Percentiles rank a stretch among this genome's conserved stretches.
Evolutionary conservation across 2,888 invertebrate species (phyloP).

Genomic region (Drosophila quinaria): DNA sequence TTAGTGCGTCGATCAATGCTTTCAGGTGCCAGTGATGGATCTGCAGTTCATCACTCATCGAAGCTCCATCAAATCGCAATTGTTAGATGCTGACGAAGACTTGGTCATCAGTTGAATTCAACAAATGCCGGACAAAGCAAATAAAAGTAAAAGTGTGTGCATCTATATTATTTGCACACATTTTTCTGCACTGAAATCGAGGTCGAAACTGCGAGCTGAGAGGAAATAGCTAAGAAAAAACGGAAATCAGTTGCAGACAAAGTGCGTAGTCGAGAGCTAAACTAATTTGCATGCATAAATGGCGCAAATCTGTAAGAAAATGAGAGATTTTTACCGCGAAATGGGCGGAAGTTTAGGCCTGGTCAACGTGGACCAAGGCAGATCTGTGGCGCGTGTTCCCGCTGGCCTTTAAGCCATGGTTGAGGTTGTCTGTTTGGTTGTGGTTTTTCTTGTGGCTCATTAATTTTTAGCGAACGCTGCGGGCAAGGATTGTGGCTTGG

Average conservation of each 20-base stretch:
- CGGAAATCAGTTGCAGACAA: slow-evolving; percentile 51
- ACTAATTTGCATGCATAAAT: slow-evolving; percentile 73
- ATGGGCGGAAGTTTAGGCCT: slow-evolving; percentile 60
- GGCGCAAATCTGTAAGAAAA: slow-evolving; percentile 78
- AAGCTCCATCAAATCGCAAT: slow-evolving; percentile 26
- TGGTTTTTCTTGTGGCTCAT: slow-evolving; percentile 49
- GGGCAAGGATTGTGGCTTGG: slow-evolving; percentile 67
- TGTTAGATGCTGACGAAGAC: neutral
- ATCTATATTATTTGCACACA: slow-evolving; percentile 23
- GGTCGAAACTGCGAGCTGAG: slow-evolving; percentile 19
- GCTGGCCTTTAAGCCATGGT: slow-evolving; percentile 46
- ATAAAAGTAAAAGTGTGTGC: slow-evolving; percentile 29
- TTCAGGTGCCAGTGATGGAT: slow-evolving; percentile 34
- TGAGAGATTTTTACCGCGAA: slow-evolving; percentile 63
- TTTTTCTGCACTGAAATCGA: slow-evolving; percentile 22
- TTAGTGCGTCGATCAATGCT: slow-evolving; percentile 32
- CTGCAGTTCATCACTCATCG: slow-evolving; percentile 39
- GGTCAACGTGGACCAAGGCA: slow-evolving; percentile 28
- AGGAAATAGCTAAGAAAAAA: slow-evolving; percentile 56
- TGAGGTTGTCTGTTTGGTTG: slow-evolving; percentile 17
- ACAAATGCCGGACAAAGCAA: slow-evolving; percentile 30
- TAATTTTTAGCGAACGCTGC: slow-evolving; percentile 58
- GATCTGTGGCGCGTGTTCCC: slow-evolving; percentile 55
- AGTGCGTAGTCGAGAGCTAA: slow-evolving; percentile 63
- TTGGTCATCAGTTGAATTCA: slow-evolving; percentile 17